Evolutionary conservation across 2,113 vertebrate genomes (phyloP).

Genomic region (Plestiodon gilberti): DNA sequence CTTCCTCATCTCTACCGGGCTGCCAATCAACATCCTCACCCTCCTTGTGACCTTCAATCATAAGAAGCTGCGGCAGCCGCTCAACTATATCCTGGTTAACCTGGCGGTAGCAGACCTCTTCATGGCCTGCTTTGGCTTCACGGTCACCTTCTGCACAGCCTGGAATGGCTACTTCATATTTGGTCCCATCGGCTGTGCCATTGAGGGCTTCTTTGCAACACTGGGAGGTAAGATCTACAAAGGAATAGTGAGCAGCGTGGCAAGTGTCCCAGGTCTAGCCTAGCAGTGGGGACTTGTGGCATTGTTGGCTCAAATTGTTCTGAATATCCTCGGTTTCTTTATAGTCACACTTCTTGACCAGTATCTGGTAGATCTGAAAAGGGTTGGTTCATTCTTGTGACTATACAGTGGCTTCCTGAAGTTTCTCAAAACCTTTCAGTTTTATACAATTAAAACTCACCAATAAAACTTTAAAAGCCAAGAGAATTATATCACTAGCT

Average conservation of each 20-base stretch:
- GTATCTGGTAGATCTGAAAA: background rate
- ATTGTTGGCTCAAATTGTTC: background rate
- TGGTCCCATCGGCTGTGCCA: conserved; percentile 62
- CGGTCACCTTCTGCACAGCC: conserved; percentile 71
- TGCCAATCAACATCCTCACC: conserved; percentile 83
- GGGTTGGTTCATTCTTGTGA: background rate
- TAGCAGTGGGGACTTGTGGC: no score
- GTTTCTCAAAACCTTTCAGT: no score
- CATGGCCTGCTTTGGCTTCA: conserved; percentile 81
- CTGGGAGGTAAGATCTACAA: conserved; percentile 74
- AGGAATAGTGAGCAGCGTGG: background rate
- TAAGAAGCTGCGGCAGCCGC: conserved; percentile 84
- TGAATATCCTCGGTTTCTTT: background rate
- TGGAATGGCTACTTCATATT: conserved; percentile 75
- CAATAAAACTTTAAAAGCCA: background rate
- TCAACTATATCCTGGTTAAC: conserved; percentile 83
- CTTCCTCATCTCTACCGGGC: conserved; percentile 76
- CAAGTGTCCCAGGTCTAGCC: no score
- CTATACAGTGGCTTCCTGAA: background rate
- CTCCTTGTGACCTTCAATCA: conserved; percentile 81
- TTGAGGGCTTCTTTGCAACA: conserved; percentile 81
- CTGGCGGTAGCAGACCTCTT: conserved; percentile 78
- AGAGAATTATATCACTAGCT: background rate
- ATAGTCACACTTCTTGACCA: background rate
- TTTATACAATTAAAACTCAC: no score